These are phyloP conservation scores for Ctenochaetus hawaiiensis DNA, from an alignment of 2,797 vertebrate genomes.

Conservation along the genomic window DNA sequence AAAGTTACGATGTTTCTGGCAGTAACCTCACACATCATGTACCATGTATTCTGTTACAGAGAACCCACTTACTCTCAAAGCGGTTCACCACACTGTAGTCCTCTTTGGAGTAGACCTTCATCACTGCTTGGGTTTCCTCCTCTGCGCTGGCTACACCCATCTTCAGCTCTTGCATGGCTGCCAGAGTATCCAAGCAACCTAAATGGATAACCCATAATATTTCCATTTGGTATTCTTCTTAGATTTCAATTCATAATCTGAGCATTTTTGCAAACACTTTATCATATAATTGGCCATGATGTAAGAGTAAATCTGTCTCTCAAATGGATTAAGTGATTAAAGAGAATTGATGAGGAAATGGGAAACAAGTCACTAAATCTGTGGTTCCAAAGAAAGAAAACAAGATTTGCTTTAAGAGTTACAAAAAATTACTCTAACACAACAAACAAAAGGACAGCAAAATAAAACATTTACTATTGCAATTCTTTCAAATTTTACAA, in stretches of 20 bases:
- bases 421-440: neutral
- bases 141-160: constrained; percentile 96
- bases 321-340: neutral
- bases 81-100: constrained; percentile 99
- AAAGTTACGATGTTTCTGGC: neutral
- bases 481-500: neutral
- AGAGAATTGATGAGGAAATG: neutral
- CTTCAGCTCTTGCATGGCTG: constrained; percentile 98
- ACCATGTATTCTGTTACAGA: constrained; percentile 6
- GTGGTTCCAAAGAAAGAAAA: neutral
- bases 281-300: neutral
- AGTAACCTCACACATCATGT: constrained; percentile 7
- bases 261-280: neutral
- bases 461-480: neutral
- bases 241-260: neutral
- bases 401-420: neutral
- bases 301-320: neutral
- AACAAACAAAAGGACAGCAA: neutral
- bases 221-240: neutral
- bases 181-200: constrained; percentile 98
- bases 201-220: constrained; percentile 23
- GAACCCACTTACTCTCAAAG: constrained; percentile 94
- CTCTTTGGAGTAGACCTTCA: constrained; percentile 99
- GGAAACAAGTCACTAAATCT: neutral
- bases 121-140: constrained; percentile 98